Percentiles rank a stretch among this genome's conserved stretches.
These are phyloP conservation scores for Penaeus monodon DNA, from an alignment of 2,888 invertebrate species.

Conservation along the genomic window DNA sequence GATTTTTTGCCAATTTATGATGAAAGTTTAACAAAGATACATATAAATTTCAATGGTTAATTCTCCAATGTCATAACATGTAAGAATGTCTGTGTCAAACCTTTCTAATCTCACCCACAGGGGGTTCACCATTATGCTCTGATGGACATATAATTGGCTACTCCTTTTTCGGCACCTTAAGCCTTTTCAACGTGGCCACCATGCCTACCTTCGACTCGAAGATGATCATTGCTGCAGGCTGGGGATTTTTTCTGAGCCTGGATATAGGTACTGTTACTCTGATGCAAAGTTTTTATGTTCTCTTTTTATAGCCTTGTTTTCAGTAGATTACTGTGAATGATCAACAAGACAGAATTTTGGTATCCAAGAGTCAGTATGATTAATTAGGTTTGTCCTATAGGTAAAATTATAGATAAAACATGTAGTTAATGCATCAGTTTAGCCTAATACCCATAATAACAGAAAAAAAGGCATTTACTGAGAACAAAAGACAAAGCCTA, in stretches of 20 bases:
- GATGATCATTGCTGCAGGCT: constrained; percentile 36
- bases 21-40: background rate
- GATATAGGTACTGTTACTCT: constrained; percentile 45
- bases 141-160: constrained; percentile 41
- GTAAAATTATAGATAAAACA: too few species aligned
- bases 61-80: constrained; percentile 37
- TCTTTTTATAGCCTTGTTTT: background rate
- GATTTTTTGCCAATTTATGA: background rate
- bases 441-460: too few species aligned
- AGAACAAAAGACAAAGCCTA: too few species aligned
- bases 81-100: background rate
- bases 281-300: background rate
- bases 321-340: too few species aligned
- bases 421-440: too few species aligned
- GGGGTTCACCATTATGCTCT: constrained; percentile 46
- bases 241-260: constrained; percentile 52
- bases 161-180: constrained; percentile 34
- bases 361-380: too few species aligned
- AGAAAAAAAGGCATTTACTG: too few species aligned
- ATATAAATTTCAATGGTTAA: constrained; percentile 30
- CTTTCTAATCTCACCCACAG: background rate
- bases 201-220: constrained; percentile 42
- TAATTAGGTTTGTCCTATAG: too few species aligned
- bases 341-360: too few species aligned
- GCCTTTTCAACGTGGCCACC: constrained; percentile 37